Evolutionary conservation across 2,888 invertebrate species (phyloP), one percentile per base, ranked within the genome.

Genomic region (Pharmacophagus antenor): DNA sequence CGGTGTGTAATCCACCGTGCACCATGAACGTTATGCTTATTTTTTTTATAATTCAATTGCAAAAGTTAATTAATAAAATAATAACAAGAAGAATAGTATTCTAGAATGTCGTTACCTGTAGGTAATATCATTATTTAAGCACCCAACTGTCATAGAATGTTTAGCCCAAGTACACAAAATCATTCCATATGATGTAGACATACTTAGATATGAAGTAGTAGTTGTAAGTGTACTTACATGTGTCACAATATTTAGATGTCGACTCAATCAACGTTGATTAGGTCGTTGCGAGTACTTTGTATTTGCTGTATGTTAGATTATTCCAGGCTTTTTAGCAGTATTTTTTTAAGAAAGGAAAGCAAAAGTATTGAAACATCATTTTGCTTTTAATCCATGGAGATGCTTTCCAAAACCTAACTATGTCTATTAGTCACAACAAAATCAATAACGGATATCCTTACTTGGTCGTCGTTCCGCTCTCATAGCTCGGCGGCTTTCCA

Each of bases 401-500:
- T 15, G 31, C 31, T 31, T 31, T 12, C 31, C 31, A 31, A 10
- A 31, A 31, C 31, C 31, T 31, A 15, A 31, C 15, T 12, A 3
- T 31, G 10, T 31, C 37, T 58, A 54, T 62, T 64, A 64, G 64
- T 64, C 61, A 64, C 62, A 61, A 62, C 50, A 62, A 46, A n/a
- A 48, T 44, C 61, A 56, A 55, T 44, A 53, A 44, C 52, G n/a
- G 56, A 55, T 52, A 59, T 56, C 55, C 87, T 88, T 80, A 88
- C 88, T 86, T 88, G 59, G 70, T 61, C 54, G 67, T 64, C 60
- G 77, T 81, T 64, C 82, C 80, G 66, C 72, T 70, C 57, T 91
- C 88, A 79, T 86, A 84, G 71, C 81, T 84, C 37, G 84, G 85
- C 55, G 85, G 83, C 72, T 81, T 86, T 66, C 80, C 77, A 67